These are phyloP conservation scores for Chrosomus eos DNA, from an alignment of 2,797 vertebrate genomes.

Conservation along the genomic window DNA sequence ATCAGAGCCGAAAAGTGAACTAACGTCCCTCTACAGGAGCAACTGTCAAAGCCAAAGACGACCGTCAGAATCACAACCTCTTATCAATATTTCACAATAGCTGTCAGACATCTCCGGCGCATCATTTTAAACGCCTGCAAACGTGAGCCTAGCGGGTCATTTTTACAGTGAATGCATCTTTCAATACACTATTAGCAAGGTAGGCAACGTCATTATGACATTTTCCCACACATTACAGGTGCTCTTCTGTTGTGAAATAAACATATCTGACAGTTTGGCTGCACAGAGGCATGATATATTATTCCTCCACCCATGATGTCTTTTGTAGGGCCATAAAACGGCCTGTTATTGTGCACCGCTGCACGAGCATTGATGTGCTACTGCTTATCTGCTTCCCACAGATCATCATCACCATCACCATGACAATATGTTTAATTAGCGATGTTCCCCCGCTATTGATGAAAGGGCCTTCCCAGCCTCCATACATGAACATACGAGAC, in stretches of 20 bases:
- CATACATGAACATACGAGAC: conserved; percentile 42
- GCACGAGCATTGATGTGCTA: conserved; percentile 36
- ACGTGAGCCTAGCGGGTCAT: conserved; percentile 62
- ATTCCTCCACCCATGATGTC: conserved; percentile 64
- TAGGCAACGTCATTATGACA: conserved; percentile 64
- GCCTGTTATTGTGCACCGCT: conserved; percentile 37
- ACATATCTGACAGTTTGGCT: conserved; percentile 61
- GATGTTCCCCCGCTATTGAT: conserved; percentile 45
- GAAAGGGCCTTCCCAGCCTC: conserved; percentile 46
- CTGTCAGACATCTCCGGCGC: conserved; percentile 72
- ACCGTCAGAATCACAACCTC: conserved; percentile 82
- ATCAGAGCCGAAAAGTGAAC: conserved; percentile 82
- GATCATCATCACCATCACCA: conserved; percentile 57
- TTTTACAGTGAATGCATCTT: conserved; percentile 70
- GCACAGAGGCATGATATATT: conserved; percentile 69
- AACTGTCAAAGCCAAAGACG: conserved; percentile 57
- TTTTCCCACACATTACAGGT: conserved; percentile 68
- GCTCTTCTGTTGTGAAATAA: conserved; percentile 62
- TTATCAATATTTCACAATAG: conserved; percentile 88
- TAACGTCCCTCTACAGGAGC: conserved; percentile 67
- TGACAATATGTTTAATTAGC: conserved; percentile 62
- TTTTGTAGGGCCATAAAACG: conserved; percentile 39
- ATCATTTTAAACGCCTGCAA: conserved; percentile 66
- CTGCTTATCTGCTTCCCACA: conserved; percentile 53
- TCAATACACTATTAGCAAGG: conserved; percentile 50